phyloP scores from a whole-genome alignment of 1,140 invertebrate species.

The Marisa cornuarietis region DNA sequence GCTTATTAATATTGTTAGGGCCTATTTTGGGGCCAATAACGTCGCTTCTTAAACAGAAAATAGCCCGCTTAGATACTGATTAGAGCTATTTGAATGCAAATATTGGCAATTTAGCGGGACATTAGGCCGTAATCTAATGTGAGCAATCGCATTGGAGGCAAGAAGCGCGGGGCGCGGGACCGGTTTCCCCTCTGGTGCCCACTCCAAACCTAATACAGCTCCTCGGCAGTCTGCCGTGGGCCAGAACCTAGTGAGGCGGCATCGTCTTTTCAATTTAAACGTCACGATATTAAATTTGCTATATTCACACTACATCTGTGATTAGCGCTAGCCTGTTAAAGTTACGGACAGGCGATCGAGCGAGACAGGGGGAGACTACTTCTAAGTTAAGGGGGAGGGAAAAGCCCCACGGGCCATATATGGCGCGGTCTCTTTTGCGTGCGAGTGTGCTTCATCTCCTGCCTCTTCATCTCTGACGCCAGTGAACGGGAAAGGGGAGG shows the following conservation, averaged over 20 bases:
- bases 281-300: constrained; percentile 40
- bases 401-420: constrained; percentile 1
- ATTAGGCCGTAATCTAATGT: constrained; percentile 43
- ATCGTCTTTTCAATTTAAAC: constrained; percentile 28
- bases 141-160: constrained; percentile 22
- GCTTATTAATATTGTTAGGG: constrained; percentile 41
- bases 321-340: constrained; percentile 18
- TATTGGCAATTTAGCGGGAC: constrained; percentile 45
- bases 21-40: constrained; percentile 39
- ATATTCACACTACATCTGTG: constrained; percentile 26
- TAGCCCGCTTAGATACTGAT: constrained; percentile 38
- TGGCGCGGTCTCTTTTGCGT: no score
- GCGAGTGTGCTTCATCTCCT: no score
- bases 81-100: constrained; percentile 45
- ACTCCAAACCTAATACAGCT: constrained; percentile 27
- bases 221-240: neutral
- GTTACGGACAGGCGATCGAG: neutral
- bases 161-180: neutral
- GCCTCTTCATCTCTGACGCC: no score
- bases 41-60: constrained; percentile 26
- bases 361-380: neutral
- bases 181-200: constrained; percentile 21
- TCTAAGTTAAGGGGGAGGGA: neutral
- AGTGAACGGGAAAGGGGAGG: no score
- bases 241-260: neutral